Conservation (phyloP, 1,140 invertebrate genomes). For the Drosophila lacertosa region DNA sequence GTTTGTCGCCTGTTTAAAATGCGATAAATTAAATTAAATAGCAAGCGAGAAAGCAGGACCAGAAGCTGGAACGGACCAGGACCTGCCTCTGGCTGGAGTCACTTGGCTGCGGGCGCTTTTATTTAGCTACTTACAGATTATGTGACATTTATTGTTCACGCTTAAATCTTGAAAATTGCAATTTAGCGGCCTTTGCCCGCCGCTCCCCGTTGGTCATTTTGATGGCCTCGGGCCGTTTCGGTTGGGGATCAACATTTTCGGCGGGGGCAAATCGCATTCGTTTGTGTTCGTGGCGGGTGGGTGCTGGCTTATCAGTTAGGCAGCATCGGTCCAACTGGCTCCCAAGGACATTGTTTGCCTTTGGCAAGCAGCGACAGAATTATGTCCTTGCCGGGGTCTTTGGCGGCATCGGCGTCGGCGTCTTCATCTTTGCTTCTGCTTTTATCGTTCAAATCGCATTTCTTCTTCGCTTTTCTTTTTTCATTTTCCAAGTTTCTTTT, state of each 20-base stretch:
- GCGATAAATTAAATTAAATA: constrained; percentile 82
- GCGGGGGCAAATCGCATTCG: neutral
- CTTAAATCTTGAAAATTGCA: constrained; percentile 81
- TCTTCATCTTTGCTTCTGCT: constrained; percentile 2
- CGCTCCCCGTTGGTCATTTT: constrained; percentile 45
- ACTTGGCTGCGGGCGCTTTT: constrained; percentile 53
- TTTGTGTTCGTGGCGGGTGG: neutral
- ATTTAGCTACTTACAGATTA: constrained; percentile 82
- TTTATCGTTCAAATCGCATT: constrained; percentile 18
- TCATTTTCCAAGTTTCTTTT: too few species aligned
- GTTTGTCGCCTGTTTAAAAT: constrained; percentile 78
- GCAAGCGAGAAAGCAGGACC: constrained; percentile 11
- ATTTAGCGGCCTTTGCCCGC: constrained; percentile 63
- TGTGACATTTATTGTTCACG: constrained; percentile 82
- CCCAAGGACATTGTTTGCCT: constrained; percentile 67
- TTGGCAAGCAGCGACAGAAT: constrained; percentile 46
- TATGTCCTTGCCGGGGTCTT: constrained; percentile 47
- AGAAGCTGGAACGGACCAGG: neutral
- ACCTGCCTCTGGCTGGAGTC: neutral
- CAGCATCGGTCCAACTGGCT: constrained; percentile 14
- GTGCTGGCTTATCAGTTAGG: constrained; percentile 30
- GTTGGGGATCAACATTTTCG: neutral
- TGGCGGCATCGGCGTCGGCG: neutral
- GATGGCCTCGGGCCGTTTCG: neutral
- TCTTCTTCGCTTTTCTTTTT: constrained; percentile 4